phyloP scores from a whole-genome alignment of 2,797 vertebrate genomes.

The Paratrypauchen microcephalus region DNA sequence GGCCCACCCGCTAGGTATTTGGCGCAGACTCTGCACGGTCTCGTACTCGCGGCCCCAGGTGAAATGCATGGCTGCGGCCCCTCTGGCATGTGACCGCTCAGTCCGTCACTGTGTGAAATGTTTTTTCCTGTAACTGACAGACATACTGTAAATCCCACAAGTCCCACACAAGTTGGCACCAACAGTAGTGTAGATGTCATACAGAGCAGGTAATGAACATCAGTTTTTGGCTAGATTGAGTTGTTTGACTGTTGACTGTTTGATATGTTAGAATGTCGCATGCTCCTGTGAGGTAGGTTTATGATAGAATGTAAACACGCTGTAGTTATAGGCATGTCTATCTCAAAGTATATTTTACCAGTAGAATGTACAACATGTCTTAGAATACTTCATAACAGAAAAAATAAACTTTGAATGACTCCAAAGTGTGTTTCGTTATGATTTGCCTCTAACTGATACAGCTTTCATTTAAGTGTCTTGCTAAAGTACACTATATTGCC shows the following conservation, averaged over 20 bases:
- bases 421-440: slow-evolving; percentile 26
- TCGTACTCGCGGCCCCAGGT: no score
- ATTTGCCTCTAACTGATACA: slow-evolving; percentile 4
- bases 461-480: background rate
- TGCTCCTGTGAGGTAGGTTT: slow-evolving; percentile 65
- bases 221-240: slow-evolving; percentile 22
- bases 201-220: slow-evolving; percentile 4
- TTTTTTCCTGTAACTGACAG: slow-evolving; percentile 2
- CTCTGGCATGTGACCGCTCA: no score
- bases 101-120: no score
- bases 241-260: slow-evolving; percentile 38
- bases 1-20: no score
- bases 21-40: no score
- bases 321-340: slow-evolving; percentile 56
- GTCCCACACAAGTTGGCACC: background rate
- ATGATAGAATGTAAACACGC: slow-evolving; percentile 41
- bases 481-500: background rate
- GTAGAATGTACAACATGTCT: slow-evolving; percentile 51
- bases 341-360: slow-evolving; percentile 54
- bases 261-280: slow-evolving; percentile 52
- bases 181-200: background rate
- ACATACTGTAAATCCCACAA: background rate
- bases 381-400: slow-evolving; percentile 51
- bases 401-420: slow-evolving; percentile 61
- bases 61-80: no score